Base-by-base conservation (phyloP, 1,140 invertebrate species). In the Tetranychus cinnabarinus region DNA sequence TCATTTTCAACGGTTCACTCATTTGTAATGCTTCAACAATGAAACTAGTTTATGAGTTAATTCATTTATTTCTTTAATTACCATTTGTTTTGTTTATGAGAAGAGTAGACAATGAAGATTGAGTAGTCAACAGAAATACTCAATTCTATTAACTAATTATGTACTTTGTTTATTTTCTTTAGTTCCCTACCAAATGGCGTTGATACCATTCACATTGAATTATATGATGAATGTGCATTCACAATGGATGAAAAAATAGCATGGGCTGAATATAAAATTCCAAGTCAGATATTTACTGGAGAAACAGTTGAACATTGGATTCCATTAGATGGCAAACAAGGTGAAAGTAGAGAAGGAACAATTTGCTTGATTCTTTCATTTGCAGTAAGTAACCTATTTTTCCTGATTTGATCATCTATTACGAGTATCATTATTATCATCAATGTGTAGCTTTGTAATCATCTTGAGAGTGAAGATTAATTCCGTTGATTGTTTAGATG, bases 141-240 rank as follows among this genome's bases (percentile, higher is more conserved):
- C 5, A 42, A 6, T 42, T 42, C 39, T 42, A 6, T 42, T 42
- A 6, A 10, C 52, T 13, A 10, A 60, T 39, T 61, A 35, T 35
- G 54, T n/a, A 8, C n/a, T 37, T 45, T 12, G 39, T 64, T 57
- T 59, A 64, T 69, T 76, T 76, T 59, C 13, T 36, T 6, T 73
- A 88, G 85, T 70, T 80, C 86, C 68, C 74, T 96, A 54, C 88
- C 89, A 15, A 78, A 79, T 65, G 89, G 89, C 52, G 85, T 96
- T 1, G 83, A 84, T 69, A 81, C 81, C 36, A 80, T 97, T 67
- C 86, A 87, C 67, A 67, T 97, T 69, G 90, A 97, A 79, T 87
- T 97, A 62, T 97, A 85, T 74, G 92, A 97, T 75, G 92, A 97
- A 76, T 84, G 88, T 73, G 86, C 88, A 2, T 93, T 97, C 72